Conservation (phyloP, 2,888 invertebrate genomes). For the Tenthredo livida region DNA sequence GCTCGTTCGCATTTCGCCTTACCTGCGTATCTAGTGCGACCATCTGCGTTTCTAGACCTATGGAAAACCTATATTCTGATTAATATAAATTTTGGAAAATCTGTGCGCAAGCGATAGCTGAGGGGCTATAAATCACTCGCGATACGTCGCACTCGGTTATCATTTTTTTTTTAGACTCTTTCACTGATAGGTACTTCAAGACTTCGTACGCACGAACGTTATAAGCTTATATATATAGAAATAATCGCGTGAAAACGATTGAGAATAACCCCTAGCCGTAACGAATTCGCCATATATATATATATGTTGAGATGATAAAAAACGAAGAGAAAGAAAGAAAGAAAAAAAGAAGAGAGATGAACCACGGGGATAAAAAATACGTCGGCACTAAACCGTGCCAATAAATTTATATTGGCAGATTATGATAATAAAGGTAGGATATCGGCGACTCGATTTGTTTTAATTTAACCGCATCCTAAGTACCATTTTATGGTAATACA, state of each 20-base stretch:
- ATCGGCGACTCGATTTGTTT: slow-evolving; percentile 70
- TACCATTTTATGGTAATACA: slow-evolving; percentile 41
- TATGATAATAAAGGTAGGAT: slow-evolving; percentile 72
- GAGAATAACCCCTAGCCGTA: background rate
- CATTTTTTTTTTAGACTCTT: background rate
- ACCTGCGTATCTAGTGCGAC: background rate
- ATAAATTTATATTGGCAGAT: slow-evolving; percentile 76
- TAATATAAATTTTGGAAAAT: slow-evolving; percentile 13
- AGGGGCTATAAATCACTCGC: slow-evolving; percentile 11
- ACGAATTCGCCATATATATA: background rate
- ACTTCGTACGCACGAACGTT: background rate
- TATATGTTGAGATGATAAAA: background rate
- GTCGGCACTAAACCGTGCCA: slow-evolving; percentile 66
- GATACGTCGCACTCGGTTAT: slow-evolving; percentile 7
- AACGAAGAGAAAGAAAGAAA: background rate
- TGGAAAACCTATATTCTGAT: slow-evolving; percentile 5
- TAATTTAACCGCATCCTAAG: slow-evolving; percentile 65
- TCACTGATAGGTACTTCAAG: background rate
- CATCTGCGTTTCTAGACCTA: slow-evolving; percentile 15
- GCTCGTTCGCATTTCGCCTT: background rate
- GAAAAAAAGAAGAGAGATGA: background rate
- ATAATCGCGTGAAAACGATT: background rate
- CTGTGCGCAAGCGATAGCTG: background rate
- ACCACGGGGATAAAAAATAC: slow-evolving; percentile 7
- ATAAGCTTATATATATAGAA: background rate